Evolutionary conservation across 2,888 invertebrate species (phyloP), one percentile per base, ranked within the genome.

Genomic region (Erebia ligea): DNA sequence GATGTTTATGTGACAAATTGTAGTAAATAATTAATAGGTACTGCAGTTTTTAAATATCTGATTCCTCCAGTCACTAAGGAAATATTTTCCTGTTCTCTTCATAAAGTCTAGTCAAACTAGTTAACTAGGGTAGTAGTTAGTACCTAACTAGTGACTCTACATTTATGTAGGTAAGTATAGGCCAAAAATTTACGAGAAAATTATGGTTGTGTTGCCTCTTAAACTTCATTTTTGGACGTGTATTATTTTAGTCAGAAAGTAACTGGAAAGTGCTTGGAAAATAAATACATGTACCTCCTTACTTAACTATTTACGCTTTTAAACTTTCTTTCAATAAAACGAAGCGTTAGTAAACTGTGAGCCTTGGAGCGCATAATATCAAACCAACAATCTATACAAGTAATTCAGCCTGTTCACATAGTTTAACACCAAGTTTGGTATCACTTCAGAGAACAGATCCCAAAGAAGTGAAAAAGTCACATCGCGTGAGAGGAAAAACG

Each of bases 401-500:
- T 45, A 45, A 64, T 64, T 52, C 54, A 3, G 62, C 40, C 25
- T 62, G 25, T 62, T 40, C 62, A 56, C 59, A 52, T 65, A 56
- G 52, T 56, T 69, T 69, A 69, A 68, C 72, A 70, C 79, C 77
- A 75, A 76, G 76, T 78, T 78, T 75, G 77, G 73, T 76, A 71
- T 75, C 76, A 77, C 58, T 81, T 79, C 80, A 83, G 82, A 84
- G 82, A 82, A 80, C 80, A 66, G 80, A 76, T 79, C 81, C 79
- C 79, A 75, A 77, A 77, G 75, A 75, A 83, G 82, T 83, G 86
- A 87, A 86, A 86, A 90, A 89, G 84, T 84, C 82, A 83, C 73
- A 86, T 89, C 86, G 89, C 88, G 88, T 91, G 91, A 91, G 92
- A 92, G 90, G 91, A 91, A 92, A 91, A 92, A 91, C 91, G 86